Percentiles rank a stretch among this genome's conserved stretches.
Conservation (phyloP, 2,797 vertebrate genomes). For the Erpetoichthys calabaricus region DNA sequence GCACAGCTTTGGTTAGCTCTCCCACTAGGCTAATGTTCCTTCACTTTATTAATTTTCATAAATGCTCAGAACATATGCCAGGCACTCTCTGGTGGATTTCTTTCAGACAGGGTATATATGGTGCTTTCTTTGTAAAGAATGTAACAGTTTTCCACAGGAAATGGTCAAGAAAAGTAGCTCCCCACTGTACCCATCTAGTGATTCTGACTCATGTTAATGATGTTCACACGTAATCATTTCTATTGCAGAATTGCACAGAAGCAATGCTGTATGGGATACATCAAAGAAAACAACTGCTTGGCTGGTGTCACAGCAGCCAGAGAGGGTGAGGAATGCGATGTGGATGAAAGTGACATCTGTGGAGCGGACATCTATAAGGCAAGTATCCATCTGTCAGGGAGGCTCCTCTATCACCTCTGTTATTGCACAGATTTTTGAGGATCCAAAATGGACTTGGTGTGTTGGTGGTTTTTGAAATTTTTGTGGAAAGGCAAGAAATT, state of each 20-base stretch:
- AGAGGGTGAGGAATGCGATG: conserved; percentile 52
- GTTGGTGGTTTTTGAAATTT: neutral
- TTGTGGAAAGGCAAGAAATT: neutral
- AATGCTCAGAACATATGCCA: too few relatives aligned
- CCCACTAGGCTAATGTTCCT: too few relatives aligned
- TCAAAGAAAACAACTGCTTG: conserved; percentile 69
- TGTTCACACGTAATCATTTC: conserved; percentile 4
- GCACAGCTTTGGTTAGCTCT: too few relatives aligned
- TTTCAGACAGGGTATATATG: too few relatives aligned
- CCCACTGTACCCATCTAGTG: neutral
- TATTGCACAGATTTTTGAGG: neutral
- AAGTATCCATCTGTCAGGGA: conserved; percentile 18
- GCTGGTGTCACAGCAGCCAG: conserved; percentile 64
- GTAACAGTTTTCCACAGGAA: too few relatives aligned
- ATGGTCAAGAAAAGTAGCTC: neutral
- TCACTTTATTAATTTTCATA: too few relatives aligned
- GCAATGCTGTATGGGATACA: conserved; percentile 68
- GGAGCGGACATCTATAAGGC: conserved; percentile 58
- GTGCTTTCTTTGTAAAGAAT: too few relatives aligned
- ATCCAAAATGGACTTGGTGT: neutral
- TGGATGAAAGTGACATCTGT: conserved; percentile 42
- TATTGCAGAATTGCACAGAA: conserved; percentile 59
- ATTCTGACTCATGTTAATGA: neutral
- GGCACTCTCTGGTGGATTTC: too few relatives aligned
- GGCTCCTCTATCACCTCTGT: too few relatives aligned